Base-by-base conservation (phyloP, 2,888 invertebrate genomes). In the Drosophila cognata region DNA sequence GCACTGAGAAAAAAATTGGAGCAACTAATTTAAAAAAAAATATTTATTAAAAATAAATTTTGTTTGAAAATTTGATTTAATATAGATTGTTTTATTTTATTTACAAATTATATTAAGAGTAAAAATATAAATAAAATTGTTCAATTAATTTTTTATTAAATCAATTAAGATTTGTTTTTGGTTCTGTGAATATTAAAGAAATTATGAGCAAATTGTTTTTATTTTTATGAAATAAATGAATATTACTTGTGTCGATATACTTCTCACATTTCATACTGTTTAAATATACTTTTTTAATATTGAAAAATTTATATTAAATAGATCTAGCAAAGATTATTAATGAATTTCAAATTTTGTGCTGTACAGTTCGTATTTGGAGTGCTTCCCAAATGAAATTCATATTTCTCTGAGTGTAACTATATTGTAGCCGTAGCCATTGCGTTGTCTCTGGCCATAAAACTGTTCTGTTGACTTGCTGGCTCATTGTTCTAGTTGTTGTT, bases 401-500 rank as follows among this genome's bases (percentile, higher is more conserved):
- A 50, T 67, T 79, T 68, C 28, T 63, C 6, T 1, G 25, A 76
- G 80, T 78, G 80, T 62, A 56, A 41, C 48, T 56, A 56, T 61
- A 66, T 48, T 55, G 33, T 35, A 38, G 62, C 65, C 51, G 21
- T 63, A 56, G 51, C 60, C 68, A 13, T 71, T 68, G 82, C 88
- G 70, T 82, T 87, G 82, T 75, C 68, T 62, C 68, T 64, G 70
- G 55, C 80, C 68, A 74, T 82, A 77, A 84, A 89, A 81, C 72
- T 69, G 75, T 81, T 55, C 50, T 35, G 65, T 31, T 57, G 65
- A 62, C 63, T 75, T 79, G 60, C 51, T 53, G 63, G 51, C 66
- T 71, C 69, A 41, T 59, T 64, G 74, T 38, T 21, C 28, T 35
- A 16, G 41, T 48, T 33, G 41, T 48, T 53, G 36, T 28, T 13